Conservation (phyloP, 2,888 invertebrate genomes). For the Crematogaster levior region DNA sequence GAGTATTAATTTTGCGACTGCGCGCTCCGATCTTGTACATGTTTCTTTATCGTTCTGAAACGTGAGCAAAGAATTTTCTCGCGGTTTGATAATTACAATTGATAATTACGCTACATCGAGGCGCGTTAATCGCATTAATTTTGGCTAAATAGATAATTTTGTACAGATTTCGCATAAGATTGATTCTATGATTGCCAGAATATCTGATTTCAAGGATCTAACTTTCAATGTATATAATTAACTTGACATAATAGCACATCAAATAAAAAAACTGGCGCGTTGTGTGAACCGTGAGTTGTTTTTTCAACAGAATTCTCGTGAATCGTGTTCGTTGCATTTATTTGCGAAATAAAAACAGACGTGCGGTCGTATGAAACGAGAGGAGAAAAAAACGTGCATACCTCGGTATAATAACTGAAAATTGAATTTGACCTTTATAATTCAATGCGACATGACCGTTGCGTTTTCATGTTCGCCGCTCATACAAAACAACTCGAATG, state of each 20-base stretch:
- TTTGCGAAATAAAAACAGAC: constrained; percentile 37
- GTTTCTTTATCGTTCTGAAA: background rate
- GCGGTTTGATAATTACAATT: constrained; percentile 29
- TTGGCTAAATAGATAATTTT: too few species aligned
- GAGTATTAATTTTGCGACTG: constrained; percentile 64
- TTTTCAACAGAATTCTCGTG: constrained; percentile 14
- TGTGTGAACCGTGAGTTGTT: constrained; percentile 20
- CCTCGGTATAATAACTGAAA: constrained; percentile 46
- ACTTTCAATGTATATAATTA: background rate
- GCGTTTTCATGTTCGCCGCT: constrained; percentile 22
- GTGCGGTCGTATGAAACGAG: background rate
- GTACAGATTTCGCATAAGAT: too few species aligned
- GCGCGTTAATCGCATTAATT: background rate
- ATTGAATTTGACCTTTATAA: constrained; percentile 46
- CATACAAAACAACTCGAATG: constrained; percentile 28
- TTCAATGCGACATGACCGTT: constrained; percentile 46
- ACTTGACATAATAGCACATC: background rate
- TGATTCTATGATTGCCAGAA: too few species aligned
- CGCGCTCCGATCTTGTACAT: background rate
- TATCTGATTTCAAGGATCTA: background rate
- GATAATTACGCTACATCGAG: background rate
- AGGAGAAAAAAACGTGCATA: background rate
- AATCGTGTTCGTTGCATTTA: constrained; percentile 29
- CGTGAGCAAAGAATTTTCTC: constrained; percentile 4
- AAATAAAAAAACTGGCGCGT: constrained; percentile 1